A percentile compares a stretch with the other conserved stretches of the same genome.
Conservation (phyloP, 2,797 vertebrate species). For the Glossophaga mutica region DNA sequence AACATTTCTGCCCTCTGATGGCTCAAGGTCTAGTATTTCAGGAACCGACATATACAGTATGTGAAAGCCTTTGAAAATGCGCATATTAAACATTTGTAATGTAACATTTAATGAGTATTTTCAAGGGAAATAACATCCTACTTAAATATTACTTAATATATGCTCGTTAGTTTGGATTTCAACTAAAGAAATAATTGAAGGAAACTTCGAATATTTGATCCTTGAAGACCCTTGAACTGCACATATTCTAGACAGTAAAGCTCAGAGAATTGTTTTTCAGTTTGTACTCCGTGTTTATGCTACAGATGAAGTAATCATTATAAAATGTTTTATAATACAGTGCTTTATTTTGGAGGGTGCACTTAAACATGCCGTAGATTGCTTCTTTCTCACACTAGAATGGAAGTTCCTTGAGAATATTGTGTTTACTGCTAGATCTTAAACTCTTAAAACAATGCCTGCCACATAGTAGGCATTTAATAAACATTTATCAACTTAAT, state of each 20-base stretch:
- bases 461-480: background rate
- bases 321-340: background rate
- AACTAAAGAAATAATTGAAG: background rate
- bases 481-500: background rate
- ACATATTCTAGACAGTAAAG: background rate
- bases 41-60: background rate
- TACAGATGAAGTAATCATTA: background rate
- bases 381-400: background rate
- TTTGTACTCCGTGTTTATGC: background rate
- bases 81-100: background rate
- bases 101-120: background rate
- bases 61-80: background rate
- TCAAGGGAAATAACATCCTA: background rate
- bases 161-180: background rate
- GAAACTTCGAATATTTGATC: background rate
- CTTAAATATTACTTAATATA: background rate
- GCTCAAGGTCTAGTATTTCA: background rate
- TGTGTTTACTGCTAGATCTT: background rate
- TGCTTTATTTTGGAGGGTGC: background rate
- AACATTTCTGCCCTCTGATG: background rate
- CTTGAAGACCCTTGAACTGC: background rate
- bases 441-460: background rate
- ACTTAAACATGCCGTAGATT: background rate
- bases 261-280: background rate
- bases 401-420: background rate